Evolutionary conservation across 2,113 vertebrate genomes (phyloP).

Genomic region (Lagopus muta): DNA sequence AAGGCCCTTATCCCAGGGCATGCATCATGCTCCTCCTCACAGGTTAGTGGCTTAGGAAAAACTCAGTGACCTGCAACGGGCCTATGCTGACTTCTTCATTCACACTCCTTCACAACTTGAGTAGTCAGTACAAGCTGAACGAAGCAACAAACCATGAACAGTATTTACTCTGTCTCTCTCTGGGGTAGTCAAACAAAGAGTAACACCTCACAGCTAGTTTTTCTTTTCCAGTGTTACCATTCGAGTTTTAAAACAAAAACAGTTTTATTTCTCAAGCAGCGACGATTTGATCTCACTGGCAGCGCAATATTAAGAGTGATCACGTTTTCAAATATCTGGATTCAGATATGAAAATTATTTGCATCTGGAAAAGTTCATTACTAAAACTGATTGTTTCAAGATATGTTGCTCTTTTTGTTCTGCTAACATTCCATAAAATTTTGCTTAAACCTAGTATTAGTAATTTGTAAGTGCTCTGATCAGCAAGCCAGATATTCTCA

Average conservation of each 20-base stretch:
- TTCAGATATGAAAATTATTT: conserved; percentile 8
- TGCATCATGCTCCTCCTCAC: neutral
- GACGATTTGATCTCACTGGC: neutral
- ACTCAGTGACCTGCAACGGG: neutral
- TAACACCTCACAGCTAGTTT: neutral
- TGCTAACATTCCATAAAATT: neutral
- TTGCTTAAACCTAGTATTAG: neutral
- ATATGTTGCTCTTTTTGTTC: neutral
- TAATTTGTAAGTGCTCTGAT: neutral
- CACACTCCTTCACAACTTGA: neutral
- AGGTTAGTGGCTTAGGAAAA: neutral
- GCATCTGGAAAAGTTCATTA: conserved; percentile 5
- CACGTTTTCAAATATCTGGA: neutral
- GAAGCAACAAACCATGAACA: neutral
- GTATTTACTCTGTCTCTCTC: conserved; percentile 1
- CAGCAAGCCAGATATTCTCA: neutral
- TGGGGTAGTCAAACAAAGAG: neutral
- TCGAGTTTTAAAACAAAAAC: no score
- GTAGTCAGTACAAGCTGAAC: neutral
- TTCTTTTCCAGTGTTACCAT: neutral
- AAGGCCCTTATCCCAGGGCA: neutral
- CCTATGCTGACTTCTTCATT: neutral
- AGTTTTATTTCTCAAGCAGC: neutral
- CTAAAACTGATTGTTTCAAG: neutral
- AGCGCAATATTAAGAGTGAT: neutral